phyloP scores from a whole-genome alignment of 2,888 invertebrate genomes.

The Drosophila neotestacea region DNA sequence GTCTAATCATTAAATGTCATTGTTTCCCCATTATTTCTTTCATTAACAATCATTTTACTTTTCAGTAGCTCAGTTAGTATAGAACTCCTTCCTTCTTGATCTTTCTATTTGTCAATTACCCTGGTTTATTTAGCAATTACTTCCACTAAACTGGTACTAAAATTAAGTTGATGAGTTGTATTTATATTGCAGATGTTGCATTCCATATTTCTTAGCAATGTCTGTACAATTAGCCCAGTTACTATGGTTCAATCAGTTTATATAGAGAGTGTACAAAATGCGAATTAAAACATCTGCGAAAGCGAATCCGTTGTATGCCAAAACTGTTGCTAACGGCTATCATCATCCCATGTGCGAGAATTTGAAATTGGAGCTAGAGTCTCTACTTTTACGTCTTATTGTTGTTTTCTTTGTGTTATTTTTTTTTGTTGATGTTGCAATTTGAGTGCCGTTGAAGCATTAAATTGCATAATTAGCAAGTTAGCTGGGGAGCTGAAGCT shows the following conservation, averaged over 20 bases:
- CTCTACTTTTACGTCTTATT: constrained; percentile 14
- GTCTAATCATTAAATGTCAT: background rate
- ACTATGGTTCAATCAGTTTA: constrained; percentile 17
- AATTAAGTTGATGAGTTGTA: background rate
- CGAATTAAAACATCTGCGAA: constrained; percentile 43
- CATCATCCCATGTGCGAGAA: constrained; percentile 51
- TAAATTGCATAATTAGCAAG: constrained; percentile 78
- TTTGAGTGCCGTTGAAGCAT: constrained; percentile 56
- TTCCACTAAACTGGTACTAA: background rate
- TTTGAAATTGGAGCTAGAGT: constrained; percentile 48
- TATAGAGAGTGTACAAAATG: constrained; percentile 28
- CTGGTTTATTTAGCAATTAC: background rate
- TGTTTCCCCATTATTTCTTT: background rate
- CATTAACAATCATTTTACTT: background rate
- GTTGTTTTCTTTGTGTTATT: constrained; percentile 9
- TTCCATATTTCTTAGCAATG: constrained; percentile 26
- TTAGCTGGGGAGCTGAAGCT: constrained; percentile 35
- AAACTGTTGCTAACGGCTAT: constrained; percentile 41
- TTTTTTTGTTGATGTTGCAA: constrained; percentile 53
- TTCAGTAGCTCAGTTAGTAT: background rate
- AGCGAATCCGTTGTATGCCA: constrained; percentile 32
- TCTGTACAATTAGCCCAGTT: constrained; percentile 42
- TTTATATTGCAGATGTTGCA: constrained; percentile 5
- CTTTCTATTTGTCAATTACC: no score
- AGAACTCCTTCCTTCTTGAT: no score